These are phyloP conservation scores for Acrocephalus arundinaceus DNA, from an alignment of 2,113 vertebrate species.

Conservation along the genomic window DNA sequence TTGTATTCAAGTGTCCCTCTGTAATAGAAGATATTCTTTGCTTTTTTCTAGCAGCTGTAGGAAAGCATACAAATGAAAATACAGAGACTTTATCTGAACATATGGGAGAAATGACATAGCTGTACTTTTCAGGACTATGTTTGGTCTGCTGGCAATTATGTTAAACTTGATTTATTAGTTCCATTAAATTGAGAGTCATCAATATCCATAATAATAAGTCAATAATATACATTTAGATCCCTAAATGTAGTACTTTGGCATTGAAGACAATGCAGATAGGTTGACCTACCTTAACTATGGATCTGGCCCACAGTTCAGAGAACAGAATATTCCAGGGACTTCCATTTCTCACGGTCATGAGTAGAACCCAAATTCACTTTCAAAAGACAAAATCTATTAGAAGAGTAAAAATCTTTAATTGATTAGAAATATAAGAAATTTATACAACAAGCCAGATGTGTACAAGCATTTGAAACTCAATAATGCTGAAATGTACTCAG, in stretches of 20 bases:
- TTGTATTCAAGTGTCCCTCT: not conserved
- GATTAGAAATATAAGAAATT: not conserved
- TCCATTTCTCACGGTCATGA: not conserved
- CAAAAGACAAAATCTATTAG: not conserved
- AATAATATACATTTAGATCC: not conserved
- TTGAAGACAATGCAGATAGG: not conserved
- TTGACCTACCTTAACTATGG: not conserved
- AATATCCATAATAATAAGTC: not conserved
- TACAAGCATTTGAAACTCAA: not conserved
- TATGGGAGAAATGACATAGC: not conserved
- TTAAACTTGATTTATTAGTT: not conserved
- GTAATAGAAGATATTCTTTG: not conserved
- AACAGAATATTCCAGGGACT: not conserved
- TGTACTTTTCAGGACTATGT: not conserved
- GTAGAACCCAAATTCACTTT: not conserved
- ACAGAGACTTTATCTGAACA: not conserved
- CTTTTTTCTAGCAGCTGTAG: not conserved
- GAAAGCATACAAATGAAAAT: constrained; percentile 2
- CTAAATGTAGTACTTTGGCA: not conserved
- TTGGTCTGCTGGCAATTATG: not conserved
- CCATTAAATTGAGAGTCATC: not conserved
- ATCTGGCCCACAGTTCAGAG: not conserved
- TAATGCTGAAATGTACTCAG: not conserved
- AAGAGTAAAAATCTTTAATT: not conserved
- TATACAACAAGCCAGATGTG: not conserved